phyloP scores from a whole-genome alignment of 2,888 invertebrate genomes.

The Eumacrocentrus americanus region DNA sequence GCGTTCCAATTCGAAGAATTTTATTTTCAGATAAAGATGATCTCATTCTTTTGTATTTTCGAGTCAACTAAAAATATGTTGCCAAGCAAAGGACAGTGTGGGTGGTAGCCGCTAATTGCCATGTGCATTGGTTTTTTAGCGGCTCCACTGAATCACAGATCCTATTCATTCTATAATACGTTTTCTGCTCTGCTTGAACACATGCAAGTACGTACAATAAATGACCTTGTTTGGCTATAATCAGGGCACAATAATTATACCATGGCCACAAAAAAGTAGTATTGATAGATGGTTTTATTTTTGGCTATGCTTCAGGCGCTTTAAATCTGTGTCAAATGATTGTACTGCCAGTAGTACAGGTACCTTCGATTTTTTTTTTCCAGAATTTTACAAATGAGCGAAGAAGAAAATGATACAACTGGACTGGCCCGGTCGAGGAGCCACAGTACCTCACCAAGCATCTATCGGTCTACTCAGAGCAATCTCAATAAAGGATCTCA shows the following conservation, averaged over 20 bases:
- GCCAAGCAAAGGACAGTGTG: neutral
- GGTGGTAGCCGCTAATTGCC: slow-evolving; percentile 6
- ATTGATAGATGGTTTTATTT: too few relatives aligned
- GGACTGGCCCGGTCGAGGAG: slow-evolving; percentile 27
- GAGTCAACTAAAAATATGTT: neutral
- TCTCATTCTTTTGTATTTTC: neutral
- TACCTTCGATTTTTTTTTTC: too few relatives aligned
- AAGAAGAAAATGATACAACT: slow-evolving; percentile 44
- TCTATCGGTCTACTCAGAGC: slow-evolving; percentile 43
- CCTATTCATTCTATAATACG: too few relatives aligned
- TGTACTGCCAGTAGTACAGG: too few relatives aligned
- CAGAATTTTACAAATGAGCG: slow-evolving; percentile 49
- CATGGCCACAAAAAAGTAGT: too few relatives aligned
- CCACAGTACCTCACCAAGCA: slow-evolving; percentile 37
- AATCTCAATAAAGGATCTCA: slow-evolving; percentile 40
- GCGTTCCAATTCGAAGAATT: too few relatives aligned
- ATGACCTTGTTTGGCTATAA: too few relatives aligned
- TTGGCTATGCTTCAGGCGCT: too few relatives aligned
- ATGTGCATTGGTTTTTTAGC: neutral
- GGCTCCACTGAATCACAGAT: slow-evolving; percentile 6
- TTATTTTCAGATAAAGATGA: slow-evolving; percentile 5
- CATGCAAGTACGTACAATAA: too few relatives aligned
- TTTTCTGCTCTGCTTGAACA: too few relatives aligned
- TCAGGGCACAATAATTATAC: too few relatives aligned
- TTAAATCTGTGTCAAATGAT: too few relatives aligned